Conservation (phyloP, 2,888 invertebrate species). For the Seira musarum region DNA sequence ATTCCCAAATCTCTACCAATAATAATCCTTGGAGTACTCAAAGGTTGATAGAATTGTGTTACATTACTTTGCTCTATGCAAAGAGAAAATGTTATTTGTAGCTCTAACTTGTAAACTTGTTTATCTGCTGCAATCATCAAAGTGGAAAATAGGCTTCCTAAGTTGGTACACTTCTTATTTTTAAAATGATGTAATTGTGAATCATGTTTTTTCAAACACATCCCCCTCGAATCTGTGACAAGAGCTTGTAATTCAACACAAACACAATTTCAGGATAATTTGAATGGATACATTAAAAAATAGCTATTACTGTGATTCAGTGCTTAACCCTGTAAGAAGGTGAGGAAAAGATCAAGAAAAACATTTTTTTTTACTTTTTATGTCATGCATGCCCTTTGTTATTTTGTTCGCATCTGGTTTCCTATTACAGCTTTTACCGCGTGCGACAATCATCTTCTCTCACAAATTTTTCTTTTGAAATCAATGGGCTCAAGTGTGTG, state of each 20-base stretch:
- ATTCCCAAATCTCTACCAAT: not conserved
- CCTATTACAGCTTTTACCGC: constrained; percentile 3
- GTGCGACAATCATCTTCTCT: not conserved
- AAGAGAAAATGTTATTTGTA: not conserved
- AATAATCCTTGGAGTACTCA: not conserved
- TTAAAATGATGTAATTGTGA: too few species aligned
- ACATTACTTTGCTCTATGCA: not conserved
- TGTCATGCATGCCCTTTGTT: not conserved
- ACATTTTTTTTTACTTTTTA: not conserved
- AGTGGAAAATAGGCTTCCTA: not conserved
- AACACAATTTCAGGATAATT: constrained; percentile 15
- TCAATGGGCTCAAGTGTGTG: too few species aligned
- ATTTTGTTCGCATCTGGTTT: not conserved
- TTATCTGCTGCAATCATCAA: not conserved
- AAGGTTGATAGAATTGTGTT: not conserved
- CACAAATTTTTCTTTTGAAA: too few species aligned
- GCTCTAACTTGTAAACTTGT: not conserved
- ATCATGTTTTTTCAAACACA: not conserved
- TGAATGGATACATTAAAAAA: constrained; percentile 20
- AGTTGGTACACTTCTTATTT: too few species aligned
- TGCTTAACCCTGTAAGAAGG: not conserved
- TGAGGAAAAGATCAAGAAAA: constrained; percentile 19
- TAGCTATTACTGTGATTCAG: not conserved
- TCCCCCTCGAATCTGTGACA: not conserved
- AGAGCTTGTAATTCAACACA: constrained; percentile 28